Evolutionary conservation across 2,113 vertebrate species (phyloP), one percentile per base, ranked within the genome.

Genomic region (Oncorhynchus kisutch): DNA sequence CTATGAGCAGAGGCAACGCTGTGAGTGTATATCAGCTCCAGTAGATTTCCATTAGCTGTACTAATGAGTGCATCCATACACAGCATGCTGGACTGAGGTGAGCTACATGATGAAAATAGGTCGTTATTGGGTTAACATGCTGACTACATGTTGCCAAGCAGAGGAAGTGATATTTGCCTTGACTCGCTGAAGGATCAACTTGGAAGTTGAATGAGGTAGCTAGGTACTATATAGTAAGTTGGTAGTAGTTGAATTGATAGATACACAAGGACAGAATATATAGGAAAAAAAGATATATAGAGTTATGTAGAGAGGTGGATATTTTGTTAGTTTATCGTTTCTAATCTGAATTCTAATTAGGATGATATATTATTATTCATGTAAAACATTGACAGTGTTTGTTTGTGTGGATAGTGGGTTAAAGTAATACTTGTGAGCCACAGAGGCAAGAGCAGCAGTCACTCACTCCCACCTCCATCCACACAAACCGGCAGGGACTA

Each of bases 1-100:
- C 88, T 78, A 69, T 79, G 81, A 87, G 87, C 83, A 86, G 78
- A 86, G 81, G 81, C 76, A 79, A 67, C 71, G 82, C 74, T 82
- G 74, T 71, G 74, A 80, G 78, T 88, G 83, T 84, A 87, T 91
- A 18, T 86, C 88, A 73, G 76, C 71, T 76, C 70, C 80, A 78
- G 79, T 78, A 73, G 70, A 67, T 82, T 82, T 83, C 77, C 82
- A 87, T 87, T 86, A 83, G 75, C 29, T 54, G 49, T 16, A 72
- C 73, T 85, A 87, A 88, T 87, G 86, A 85, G 82, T 51, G 72
- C 72, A 77, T 77, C 80, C 74, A 75, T 74, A 27, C 77, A 81
- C 24, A 68, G 25, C 72, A 48, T 34, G 60, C 49, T 80, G 71
- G 67, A 74, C 69, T 4, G 24, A 59, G 66, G 71, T 54, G 12